These are phyloP conservation scores for Ameiurus melas DNA, from an alignment of 2,113 vertebrate species.

Conservation along the genomic window DNA sequence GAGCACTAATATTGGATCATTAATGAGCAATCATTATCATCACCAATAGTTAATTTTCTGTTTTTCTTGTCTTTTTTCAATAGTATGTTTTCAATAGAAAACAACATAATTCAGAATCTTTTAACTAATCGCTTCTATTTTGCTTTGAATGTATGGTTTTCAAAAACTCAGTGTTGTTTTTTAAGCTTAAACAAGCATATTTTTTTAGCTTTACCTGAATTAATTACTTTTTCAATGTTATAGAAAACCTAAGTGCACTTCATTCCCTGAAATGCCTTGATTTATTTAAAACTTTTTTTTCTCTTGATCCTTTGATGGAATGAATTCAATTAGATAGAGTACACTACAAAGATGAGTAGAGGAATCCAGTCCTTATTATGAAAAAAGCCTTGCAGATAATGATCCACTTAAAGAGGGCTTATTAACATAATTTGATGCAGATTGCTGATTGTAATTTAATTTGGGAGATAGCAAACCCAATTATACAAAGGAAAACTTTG, in stretches of 20 bases:
- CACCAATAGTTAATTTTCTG: neutral
- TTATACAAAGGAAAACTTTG: conserved; percentile 54
- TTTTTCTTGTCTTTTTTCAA: neutral
- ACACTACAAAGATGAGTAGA: conserved; percentile 67
- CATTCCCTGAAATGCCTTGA: conserved; percentile 41
- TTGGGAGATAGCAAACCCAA: conserved; percentile 57
- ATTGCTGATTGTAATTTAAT: conserved; percentile 67
- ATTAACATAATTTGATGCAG: conserved; percentile 69
- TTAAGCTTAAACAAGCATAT: neutral
- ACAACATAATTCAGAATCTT: neutral
- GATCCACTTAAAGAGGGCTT: conserved; percentile 72
- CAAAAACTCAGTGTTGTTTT: neutral
- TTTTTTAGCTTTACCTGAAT: neutral
- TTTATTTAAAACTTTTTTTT: conserved; percentile 22
- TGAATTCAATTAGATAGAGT: conserved; percentile 71
- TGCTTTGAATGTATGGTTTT: neutral
- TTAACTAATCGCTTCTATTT: neutral
- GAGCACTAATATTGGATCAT: neutral
- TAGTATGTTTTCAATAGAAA: too few relatives aligned
- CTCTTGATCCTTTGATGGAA: conserved; percentile 69
- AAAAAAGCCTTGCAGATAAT: conserved; percentile 72
- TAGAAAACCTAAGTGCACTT: conserved; percentile 22
- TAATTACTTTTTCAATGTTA: neutral
- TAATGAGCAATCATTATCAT: neutral
- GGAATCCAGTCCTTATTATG: conserved; percentile 69